Conservation (phyloP, 1,140 invertebrate genomes). For the Magallana angulata region DNA sequence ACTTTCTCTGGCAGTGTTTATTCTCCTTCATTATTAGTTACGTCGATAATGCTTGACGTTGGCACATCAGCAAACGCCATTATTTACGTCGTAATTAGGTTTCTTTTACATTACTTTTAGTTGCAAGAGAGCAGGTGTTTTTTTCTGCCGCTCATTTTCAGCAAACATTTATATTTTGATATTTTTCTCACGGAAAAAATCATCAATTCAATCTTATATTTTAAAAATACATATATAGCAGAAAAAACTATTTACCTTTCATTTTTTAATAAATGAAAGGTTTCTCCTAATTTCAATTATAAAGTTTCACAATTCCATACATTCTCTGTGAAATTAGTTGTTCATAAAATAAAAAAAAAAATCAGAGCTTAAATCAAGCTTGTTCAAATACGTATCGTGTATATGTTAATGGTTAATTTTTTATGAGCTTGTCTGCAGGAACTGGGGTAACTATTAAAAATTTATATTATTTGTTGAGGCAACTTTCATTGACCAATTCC, state of each 20-base stretch:
- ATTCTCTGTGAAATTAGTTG: no score
- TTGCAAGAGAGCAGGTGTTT: slow-evolving; percentile 13
- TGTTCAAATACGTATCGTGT: neutral
- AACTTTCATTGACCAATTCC: slow-evolving; percentile 23
- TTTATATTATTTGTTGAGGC: slow-evolving; percentile 8
- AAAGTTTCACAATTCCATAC: no score
- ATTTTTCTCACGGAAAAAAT: no score
- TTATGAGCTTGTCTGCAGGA: slow-evolving; percentile 36
- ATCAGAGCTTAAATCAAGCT: neutral
- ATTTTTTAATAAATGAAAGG: no score
- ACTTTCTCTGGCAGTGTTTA: neutral
- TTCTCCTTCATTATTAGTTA: neutral
- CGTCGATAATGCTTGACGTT: neutral
- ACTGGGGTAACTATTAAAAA: slow-evolving; percentile 37
- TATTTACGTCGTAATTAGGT: slow-evolving; percentile 28
- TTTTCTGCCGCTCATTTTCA: neutral
- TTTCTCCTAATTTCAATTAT: no score
- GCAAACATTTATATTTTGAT: no score
- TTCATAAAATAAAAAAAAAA: neutral
- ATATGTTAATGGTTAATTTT: slow-evolving; percentile 19
- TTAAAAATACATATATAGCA: no score
- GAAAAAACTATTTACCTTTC: no score
- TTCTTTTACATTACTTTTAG: slow-evolving; percentile 2
- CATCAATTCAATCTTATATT: no score
- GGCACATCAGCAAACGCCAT: neutral